phyloP scores from a whole-genome alignment of 2,113 vertebrate genomes.

The Neodon shergylaensis region DNA sequence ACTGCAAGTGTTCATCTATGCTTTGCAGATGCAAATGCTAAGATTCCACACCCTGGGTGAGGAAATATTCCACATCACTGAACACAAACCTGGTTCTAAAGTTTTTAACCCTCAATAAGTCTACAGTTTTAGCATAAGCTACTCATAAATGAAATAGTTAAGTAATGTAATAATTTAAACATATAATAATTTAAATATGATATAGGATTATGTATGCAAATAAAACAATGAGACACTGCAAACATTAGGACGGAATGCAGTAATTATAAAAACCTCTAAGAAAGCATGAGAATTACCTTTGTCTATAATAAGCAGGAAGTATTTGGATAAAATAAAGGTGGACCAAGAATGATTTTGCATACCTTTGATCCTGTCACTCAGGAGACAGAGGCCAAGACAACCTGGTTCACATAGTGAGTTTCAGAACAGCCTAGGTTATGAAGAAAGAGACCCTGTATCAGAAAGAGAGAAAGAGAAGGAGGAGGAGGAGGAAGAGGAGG shows the following conservation, averaged over 20 bases:
- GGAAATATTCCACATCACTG: background rate
- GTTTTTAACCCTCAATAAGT: background rate
- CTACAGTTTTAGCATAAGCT: background rate
- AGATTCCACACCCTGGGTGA: background rate
- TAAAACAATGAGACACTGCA: background rate
- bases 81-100: background rate
- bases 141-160: background rate
- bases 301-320: background rate
- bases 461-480: accelerated
- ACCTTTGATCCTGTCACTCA: background rate
- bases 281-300: constrained; percentile 9
- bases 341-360: background rate
- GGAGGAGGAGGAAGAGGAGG: no score
- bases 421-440: background rate
- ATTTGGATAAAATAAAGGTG: background rate
- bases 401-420: background rate
- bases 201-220: background rate
- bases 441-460: background rate
- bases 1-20: background rate
- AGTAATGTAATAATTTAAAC: background rate
- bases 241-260: background rate
- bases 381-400: background rate
- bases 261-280: background rate
- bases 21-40: background rate
- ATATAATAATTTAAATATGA: background rate